These are phyloP conservation scores for Trichogramma evanescens DNA, from an alignment of 2,888 invertebrate species.

Conservation along the genomic window DNA sequence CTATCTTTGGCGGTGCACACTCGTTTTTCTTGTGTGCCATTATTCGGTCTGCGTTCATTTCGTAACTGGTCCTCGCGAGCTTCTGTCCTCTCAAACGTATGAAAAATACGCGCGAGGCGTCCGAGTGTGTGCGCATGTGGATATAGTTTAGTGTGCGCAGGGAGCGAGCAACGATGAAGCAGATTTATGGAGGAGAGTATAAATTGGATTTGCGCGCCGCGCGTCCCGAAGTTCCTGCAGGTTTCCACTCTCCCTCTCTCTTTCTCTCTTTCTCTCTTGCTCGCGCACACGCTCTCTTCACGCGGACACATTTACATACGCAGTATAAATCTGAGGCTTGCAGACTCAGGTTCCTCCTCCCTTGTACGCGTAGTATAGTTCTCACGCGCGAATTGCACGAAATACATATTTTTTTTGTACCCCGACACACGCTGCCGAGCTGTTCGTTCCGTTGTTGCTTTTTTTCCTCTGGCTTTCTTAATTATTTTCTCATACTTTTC, in stretches of 20 bases:
- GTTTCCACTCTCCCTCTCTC: slow-evolving; percentile 3
- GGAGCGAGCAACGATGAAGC: slow-evolving; percentile 28
- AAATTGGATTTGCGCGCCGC: slow-evolving; percentile 23
- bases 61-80: background rate
- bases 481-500: background rate
- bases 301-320: slow-evolving; percentile 16
- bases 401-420: too few species aligned
- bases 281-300: background rate
- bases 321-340: slow-evolving; percentile 15
- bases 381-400: too few species aligned
- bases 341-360: background rate
- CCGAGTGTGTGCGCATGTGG: background rate
- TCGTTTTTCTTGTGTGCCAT: too few species aligned
- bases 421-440: background rate
- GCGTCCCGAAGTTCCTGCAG: slow-evolving; percentile 19
- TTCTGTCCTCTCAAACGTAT: background rate
- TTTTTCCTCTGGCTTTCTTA: background rate
- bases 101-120: slow-evolving; percentile 9
- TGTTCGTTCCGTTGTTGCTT: background rate
- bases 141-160: background rate
- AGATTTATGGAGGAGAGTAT: slow-evolving; percentile 28
- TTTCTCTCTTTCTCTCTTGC: background rate
- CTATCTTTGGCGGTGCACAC: too few species aligned
- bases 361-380: background rate
- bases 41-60: background rate